Base-by-base conservation (phyloP, 2,113 vertebrate genomes). In the Oplegnathus fasciatus region DNA sequence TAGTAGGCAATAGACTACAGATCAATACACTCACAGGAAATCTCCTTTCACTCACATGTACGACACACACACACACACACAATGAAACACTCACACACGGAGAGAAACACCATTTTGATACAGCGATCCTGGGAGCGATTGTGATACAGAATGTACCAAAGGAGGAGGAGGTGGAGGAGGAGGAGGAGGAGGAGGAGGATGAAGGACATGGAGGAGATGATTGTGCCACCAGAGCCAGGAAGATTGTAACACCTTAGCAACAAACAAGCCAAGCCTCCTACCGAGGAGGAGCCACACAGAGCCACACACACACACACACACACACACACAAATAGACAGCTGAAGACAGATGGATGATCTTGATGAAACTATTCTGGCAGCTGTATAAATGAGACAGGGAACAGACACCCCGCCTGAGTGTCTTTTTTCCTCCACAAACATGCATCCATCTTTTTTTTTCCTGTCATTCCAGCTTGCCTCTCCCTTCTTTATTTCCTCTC, bases 231-330 rank as follows among this genome's bases (percentile, higher is more conserved):
- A 81, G 86, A 91, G 87, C 85, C 86, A 87, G 92, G 93, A 93
- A 94, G 94, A 95, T 91, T 93, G 91, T 86, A 93, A 94, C 94
- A 95, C 95, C 95, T 94, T 96, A 94, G 95, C 95, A 96, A 96
- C 95, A 95, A 94, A 94, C 93, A 93, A 90, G 94, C 94, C 94
- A 91, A 92, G 79, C 91, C 86, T 92, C 94, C 91, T 60, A 65
- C 84, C 57, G 88, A 91, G 90, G 89, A 91, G 92, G 91, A 92
- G 92, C 91, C 84, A 85, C 73, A 60, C 34, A 6, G 78, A 85
- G 83, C 26, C 77, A 64, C 80, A 61, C 77, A 83, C 44, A 40
- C 24, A 70, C 69, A 62, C 62, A 71, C 26, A 20, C n/a, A 67
- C 65, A 72, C 75, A 54, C 24, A 42, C n/a, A 73, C 32, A 46